Base-by-base conservation (phyloP, 2,888 invertebrate species). In the Phorcus lineatus region DNA sequence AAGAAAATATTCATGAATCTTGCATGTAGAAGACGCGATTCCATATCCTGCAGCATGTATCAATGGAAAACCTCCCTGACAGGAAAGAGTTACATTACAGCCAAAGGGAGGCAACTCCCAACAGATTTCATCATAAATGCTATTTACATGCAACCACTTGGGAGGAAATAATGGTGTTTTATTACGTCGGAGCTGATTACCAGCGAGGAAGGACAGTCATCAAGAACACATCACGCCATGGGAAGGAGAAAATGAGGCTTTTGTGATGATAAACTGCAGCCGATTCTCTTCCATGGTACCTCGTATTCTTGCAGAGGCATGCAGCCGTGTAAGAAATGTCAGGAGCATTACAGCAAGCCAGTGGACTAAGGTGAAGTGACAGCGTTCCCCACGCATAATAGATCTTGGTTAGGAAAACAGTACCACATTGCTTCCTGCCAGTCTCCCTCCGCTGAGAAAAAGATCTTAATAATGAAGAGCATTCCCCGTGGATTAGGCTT, bases 141-240 rank as follows among this genome's bases (percentile, higher is more conserved):
- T 70, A 70, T 70, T 70, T 40, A 70, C 70, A 70, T 31, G 52
- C 66, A 78, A 62, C 66, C 77, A 52, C 77, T 28, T 52, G 40
- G 66, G 77, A 78, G 28, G 47, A 40, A 66, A 62, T 66, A 57
- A 52, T 53, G 24, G 47, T 19, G 62, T 47, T 78, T 78, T 78
- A 78, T 78, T 78, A 66, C 77, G 47, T 53, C 40, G 52, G 22
- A 66, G 52, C 66, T 78, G 77, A 78, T 78, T 62, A 78, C 77
- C 40, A 31, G 47, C 47, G 40, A n/a, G 66, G 47, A 62, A 40
- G 52, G 52, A 78, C 66, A 52, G 66, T 52, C 47, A 66, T 66
- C 62, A 78, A 66, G 77, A 78, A 78, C 36, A 40, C 31, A 62
- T 52, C 66, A 40, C 47, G 62, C 53, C 77, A 17, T 22, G 77